Percentiles rank a stretch among this genome's conserved stretches.
These are phyloP conservation scores for Siniperca knerii DNA, from an alignment of 2,113 vertebrate genomes.

Conservation along the genomic window DNA sequence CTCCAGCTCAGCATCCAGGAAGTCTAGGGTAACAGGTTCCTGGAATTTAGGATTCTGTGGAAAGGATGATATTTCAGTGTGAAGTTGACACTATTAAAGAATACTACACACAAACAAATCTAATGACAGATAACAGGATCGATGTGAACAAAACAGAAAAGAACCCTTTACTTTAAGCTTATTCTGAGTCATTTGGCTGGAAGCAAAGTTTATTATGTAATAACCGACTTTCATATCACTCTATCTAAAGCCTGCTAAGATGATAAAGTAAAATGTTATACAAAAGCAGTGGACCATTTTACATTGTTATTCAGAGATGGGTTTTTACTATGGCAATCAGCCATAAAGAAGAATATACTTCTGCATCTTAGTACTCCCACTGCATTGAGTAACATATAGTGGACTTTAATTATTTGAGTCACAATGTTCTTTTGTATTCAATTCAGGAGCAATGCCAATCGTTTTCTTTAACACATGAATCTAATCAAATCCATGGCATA, in stretches of 20 bases:
- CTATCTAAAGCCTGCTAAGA: conserved; percentile 38
- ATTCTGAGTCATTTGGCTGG: neutral
- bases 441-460: conserved; percentile 18
- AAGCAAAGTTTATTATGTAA: conserved; percentile 29
- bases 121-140: neutral
- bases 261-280: conserved; percentile 38
- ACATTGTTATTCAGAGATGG: conserved; percentile 44
- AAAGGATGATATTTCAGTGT: conserved; percentile 33
- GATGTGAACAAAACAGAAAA: neutral
- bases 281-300: conserved; percentile 45
- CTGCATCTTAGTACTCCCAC: neutral
- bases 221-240: conserved; percentile 24
- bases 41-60: conserved; percentile 98
- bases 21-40: conserved; percentile 97
- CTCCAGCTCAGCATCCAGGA: conserved; percentile 96
- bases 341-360: neutral
- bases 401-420: neutral
- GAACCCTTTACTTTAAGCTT: neutral
- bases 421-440: conserved; percentile 33
- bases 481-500: conserved; percentile 32
- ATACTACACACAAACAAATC: conserved; percentile 2
- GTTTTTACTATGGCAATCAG: conserved; percentile 34
- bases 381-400: neutral
- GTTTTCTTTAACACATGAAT: conserved; percentile 32
- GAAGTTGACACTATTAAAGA: neutral